Evolutionary conservation across 1,140 invertebrate genomes (phyloP).

Genomic region (Pachypeltis micranthus): DNA sequence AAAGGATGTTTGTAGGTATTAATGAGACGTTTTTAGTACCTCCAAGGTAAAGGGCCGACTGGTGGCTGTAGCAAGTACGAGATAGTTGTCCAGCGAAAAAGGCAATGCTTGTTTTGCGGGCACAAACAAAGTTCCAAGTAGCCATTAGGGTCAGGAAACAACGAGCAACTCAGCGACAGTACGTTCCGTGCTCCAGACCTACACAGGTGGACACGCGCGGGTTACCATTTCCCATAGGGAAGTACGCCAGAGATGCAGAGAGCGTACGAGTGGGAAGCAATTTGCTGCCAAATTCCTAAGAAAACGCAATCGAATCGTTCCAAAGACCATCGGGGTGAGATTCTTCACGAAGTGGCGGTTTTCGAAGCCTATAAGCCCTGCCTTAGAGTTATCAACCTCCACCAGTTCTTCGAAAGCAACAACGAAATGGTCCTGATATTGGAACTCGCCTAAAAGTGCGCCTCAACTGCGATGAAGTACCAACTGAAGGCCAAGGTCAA

Average conservation of each 20-base stretch:
- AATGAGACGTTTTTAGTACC: too few relatives aligned
- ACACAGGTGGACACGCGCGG: too few relatives aligned
- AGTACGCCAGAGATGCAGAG: constrained; percentile 84
- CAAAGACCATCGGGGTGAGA: constrained; percentile 63
- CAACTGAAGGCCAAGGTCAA: constrained; percentile 64
- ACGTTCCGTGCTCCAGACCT: too few relatives aligned
- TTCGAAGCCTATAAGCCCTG: constrained; percentile 67
- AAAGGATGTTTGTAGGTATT: too few relatives aligned
- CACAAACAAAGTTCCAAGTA: too few relatives aligned
- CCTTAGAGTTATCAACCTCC: constrained; percentile 68
- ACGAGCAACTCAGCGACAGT: too few relatives aligned
- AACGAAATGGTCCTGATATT: constrained; percentile 76
- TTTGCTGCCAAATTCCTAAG: constrained; percentile 93
- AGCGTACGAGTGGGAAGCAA: constrained; percentile 66
- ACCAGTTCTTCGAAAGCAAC: constrained; percentile 74
- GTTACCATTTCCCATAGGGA: constrained; percentile 59
- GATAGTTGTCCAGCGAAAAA: too few relatives aligned
- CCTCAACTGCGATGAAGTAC: constrained; percentile 75
- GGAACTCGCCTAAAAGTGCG: constrained; percentile 82
- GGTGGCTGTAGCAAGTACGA: too few relatives aligned
- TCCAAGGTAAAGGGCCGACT: too few relatives aligned
- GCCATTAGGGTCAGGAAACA: too few relatives aligned
- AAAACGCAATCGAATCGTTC: constrained; percentile 60
- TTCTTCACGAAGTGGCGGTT: constrained; percentile 82
- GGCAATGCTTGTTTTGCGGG: too few relatives aligned